Conservation (phyloP, 2,797 vertebrate genomes). For the Sitta carolinensis region DNA sequence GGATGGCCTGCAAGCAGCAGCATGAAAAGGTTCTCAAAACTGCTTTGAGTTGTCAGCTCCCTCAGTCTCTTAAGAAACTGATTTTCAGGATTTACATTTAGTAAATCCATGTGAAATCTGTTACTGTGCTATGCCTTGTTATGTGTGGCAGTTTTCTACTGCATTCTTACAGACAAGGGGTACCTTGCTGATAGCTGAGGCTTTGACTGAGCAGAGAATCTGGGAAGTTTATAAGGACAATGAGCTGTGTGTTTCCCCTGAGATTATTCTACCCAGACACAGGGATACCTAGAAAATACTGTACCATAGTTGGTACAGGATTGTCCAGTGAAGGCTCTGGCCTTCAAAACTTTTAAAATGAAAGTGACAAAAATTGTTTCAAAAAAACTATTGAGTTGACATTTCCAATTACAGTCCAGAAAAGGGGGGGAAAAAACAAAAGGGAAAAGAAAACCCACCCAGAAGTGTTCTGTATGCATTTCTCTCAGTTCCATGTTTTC, state of each 20-base stretch:
- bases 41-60: neutral
- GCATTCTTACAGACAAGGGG: neutral
- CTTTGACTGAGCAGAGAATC: neutral
- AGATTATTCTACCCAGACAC: neutral
- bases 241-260: neutral
- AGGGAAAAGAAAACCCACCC: rapidly evolving
- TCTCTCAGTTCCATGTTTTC: neutral
- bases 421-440: rapidly evolving
- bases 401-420: neutral
- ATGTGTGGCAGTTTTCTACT: neutral
- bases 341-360: neutral
- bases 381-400: neutral
- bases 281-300: neutral
- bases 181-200: neutral
- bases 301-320: neutral
- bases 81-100: neutral
- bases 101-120: neutral
- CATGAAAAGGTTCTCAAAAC: neutral
- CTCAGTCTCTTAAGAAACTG: neutral
- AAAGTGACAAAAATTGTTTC: neutral
- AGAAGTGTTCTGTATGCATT: neutral
- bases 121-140: neutral
- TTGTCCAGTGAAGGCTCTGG: neutral
- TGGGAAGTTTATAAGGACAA: neutral
- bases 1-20: neutral